Conservation (phyloP, 2,113 vertebrate genomes). For the Eolophus roseicapilla region DNA sequence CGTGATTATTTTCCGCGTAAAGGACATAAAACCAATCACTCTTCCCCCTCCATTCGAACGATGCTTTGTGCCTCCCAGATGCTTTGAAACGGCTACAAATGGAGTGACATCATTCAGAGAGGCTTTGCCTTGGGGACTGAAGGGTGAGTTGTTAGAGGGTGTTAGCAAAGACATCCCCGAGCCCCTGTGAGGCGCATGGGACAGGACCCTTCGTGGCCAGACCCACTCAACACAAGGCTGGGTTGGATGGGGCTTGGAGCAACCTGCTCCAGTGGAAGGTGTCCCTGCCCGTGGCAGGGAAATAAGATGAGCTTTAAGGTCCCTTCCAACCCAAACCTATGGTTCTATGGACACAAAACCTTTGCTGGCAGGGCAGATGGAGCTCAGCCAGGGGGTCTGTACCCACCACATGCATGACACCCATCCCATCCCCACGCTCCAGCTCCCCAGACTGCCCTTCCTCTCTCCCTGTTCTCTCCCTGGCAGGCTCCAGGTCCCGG, state of each 20-base stretch:
- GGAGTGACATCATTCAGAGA: not conserved
- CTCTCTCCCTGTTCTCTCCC: not conserved
- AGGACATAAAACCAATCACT: not conserved
- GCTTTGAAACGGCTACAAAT: not conserved
- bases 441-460: not conserved
- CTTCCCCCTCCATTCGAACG: not conserved
- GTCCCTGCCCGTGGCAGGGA: not conserved
- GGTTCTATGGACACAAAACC: not conserved
- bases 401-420: fast-evolving
- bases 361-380: not conserved
- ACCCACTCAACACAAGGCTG: not conserved
- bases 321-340: not conserved
- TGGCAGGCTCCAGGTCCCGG: not conserved
- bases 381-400: not conserved
- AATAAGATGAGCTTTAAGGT: not conserved
- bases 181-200: not conserved
- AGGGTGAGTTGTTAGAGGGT: not conserved
- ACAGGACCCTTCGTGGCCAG: fast-evolving
- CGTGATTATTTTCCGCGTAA: not conserved
- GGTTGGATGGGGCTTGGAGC: not conserved
- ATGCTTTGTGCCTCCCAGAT: not conserved
- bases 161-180: not conserved
- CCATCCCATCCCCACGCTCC: not conserved
- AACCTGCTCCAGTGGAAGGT: not conserved
- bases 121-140: not conserved